phyloP scores from a whole-genome alignment of 2,113 vertebrate species.

The Archocentrus centrarchus region DNA sequence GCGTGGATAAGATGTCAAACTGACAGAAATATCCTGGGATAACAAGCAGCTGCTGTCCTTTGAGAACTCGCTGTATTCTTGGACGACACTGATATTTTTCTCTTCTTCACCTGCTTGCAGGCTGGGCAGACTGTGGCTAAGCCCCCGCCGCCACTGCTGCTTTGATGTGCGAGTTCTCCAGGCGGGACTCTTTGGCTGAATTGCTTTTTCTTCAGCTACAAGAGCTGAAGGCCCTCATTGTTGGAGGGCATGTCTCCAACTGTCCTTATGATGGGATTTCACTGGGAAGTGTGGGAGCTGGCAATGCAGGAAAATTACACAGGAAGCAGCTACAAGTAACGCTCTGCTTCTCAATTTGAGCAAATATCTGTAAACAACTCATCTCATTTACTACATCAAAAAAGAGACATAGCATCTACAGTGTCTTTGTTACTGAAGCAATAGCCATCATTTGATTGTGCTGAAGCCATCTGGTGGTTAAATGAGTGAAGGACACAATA shows the following conservation, averaged over 20 bases:
- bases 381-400: neutral
- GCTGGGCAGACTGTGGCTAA: slow-evolving; percentile 28
- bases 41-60: slow-evolving; percentile 70
- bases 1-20: slow-evolving; percentile 46
- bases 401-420: neutral
- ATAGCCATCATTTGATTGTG: neutral
- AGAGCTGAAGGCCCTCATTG: slow-evolving; percentile 46
- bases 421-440: neutral
- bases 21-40: slow-evolving; percentile 66
- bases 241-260: slow-evolving; percentile 54
- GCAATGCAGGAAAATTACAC: neutral
- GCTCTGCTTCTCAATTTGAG: neutral
- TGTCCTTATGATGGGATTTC: slow-evolving; percentile 35
- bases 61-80: slow-evolving; percentile 45
- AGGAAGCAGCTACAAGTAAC: neutral
- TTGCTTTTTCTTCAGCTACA: slow-evolving; percentile 69
- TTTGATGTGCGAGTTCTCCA: slow-evolving; percentile 64
- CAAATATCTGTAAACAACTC: slow-evolving; percentile 10
- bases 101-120: slow-evolving; percentile 43
- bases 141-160: neutral
- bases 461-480: slow-evolving; percentile 12
- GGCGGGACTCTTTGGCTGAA: slow-evolving; percentile 55
- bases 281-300: neutral
- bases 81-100: slow-evolving; percentile 43
- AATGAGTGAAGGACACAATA: neutral